phyloP scores from a whole-genome alignment of 2,888 invertebrate genomes.

The Tetragonula carbonaria region DNA sequence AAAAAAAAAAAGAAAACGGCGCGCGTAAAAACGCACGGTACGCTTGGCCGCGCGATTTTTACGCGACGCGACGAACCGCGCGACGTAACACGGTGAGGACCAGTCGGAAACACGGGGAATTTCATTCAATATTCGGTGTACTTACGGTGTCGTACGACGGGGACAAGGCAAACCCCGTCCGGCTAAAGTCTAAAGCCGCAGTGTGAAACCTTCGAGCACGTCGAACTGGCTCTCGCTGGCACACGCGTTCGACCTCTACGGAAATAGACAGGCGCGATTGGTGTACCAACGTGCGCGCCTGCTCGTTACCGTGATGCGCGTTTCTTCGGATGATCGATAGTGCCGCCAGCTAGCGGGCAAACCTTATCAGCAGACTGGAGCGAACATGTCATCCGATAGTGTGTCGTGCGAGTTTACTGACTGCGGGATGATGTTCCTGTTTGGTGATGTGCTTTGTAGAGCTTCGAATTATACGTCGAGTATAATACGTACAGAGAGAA shows the following conservation, averaged over 20 bases:
- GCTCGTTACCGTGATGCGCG: constrained; percentile 5
- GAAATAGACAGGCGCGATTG: constrained; percentile 67
- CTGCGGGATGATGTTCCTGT: neutral
- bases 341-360: constrained; percentile 31
- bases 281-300: constrained; percentile 46
- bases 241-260: constrained; percentile 70
- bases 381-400: neutral
- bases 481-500: neutral
- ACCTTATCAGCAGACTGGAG: neutral
- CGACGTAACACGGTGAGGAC: neutral
- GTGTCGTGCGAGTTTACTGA: constrained; percentile 7
- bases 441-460: neutral
- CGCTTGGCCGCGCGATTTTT: neutral
- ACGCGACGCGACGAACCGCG: neutral
- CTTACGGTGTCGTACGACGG: constrained; percentile 62
- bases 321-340: neutral
- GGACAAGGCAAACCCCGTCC: constrained; percentile 66
- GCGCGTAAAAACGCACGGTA: neutral
- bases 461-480: neutral
- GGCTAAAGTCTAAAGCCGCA: constrained; percentile 71
- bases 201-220: constrained; percentile 60
- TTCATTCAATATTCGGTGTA: constrained; percentile 56
- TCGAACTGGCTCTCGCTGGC: constrained; percentile 39
- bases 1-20: neutral
- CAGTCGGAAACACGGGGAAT: constrained; percentile 10